These are phyloP conservation scores for Cephonodes hylas DNA, from an alignment of 2,888 invertebrate species.

Conservation along the genomic window DNA sequence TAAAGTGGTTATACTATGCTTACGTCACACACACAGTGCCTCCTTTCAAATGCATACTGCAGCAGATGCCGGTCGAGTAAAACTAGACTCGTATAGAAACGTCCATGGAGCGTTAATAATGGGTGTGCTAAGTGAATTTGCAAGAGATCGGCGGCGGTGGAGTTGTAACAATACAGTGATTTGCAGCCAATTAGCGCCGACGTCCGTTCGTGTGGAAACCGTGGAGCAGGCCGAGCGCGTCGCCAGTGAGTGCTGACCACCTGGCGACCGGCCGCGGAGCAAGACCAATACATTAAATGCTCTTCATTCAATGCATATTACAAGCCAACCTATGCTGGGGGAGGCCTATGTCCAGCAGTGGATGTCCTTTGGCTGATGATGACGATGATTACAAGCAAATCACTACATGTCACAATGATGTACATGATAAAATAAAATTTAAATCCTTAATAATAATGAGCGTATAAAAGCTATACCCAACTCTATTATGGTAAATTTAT, in stretches of 20 bases:
- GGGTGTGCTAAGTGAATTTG: not conserved
- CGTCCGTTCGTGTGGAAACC: not conserved
- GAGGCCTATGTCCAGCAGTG: too few species aligned
- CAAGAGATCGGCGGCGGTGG: not conserved
- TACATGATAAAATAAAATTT: too few species aligned
- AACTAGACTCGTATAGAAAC: not conserved
- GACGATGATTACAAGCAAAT: too few species aligned
- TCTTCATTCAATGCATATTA: not conserved
- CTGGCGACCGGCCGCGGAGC: not conserved
- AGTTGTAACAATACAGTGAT: not conserved
- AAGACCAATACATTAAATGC: not conserved
- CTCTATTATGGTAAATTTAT: too few species aligned
- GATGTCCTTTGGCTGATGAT: too few species aligned
- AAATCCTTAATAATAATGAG: too few species aligned
- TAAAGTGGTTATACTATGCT: too few species aligned
- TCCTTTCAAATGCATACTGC: too few species aligned
- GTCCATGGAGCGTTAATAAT: not conserved
- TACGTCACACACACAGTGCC: too few species aligned
- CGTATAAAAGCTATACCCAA: too few species aligned
- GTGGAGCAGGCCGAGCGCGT: not conserved
- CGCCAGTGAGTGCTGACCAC: not conserved
- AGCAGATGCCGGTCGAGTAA: not conserved
- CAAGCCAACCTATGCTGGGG: too few species aligned
- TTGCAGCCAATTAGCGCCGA: not conserved
- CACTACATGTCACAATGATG: too few species aligned